Evolutionary conservation across 2,888 invertebrate species (phyloP).

Genomic region (Hemistola chrysoprasaria): DNA sequence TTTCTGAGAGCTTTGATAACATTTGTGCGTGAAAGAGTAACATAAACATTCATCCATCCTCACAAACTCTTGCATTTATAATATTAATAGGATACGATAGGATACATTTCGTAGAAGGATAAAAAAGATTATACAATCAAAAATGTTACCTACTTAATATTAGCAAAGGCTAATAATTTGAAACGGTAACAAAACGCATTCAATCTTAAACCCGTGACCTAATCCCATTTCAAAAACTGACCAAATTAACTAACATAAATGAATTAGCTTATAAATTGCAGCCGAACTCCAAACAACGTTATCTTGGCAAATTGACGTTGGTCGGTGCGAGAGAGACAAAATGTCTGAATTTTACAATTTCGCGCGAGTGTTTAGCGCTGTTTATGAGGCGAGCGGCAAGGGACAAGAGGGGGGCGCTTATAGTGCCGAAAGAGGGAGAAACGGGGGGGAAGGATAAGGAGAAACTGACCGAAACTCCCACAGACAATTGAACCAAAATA

Average conservation of each 20-base stretch:
- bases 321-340: conserved; percentile 56
- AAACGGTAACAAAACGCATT: too few relatives aligned
- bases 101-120: too few relatives aligned
- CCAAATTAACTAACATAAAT: conserved; percentile 32
- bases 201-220: conserved; percentile 1
- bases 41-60: too few relatives aligned
- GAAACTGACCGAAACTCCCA: conserved; percentile 64
- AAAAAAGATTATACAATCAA: too few relatives aligned
- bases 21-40: too few relatives aligned
- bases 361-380: conserved; percentile 71
- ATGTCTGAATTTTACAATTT: conserved; percentile 74
- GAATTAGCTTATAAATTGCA: conserved; percentile 58
- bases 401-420: conserved; percentile 39
- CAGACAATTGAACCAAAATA: too few relatives aligned
- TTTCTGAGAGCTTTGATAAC: too few relatives aligned
- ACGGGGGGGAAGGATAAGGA: conserved; percentile 74
- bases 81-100: too few relatives aligned
- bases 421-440: conserved; percentile 55
- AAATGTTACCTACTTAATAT: too few relatives aligned
- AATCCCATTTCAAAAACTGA: conserved; percentile 25
- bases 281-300: conserved; percentile 53
- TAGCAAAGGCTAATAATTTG: too few relatives aligned
- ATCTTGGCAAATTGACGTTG: conserved; percentile 74
- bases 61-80: too few relatives aligned
- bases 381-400: conserved; percentile 65